Conservation (phyloP, 2,113 vertebrate species). For the Capreolus pygargus region DNA sequence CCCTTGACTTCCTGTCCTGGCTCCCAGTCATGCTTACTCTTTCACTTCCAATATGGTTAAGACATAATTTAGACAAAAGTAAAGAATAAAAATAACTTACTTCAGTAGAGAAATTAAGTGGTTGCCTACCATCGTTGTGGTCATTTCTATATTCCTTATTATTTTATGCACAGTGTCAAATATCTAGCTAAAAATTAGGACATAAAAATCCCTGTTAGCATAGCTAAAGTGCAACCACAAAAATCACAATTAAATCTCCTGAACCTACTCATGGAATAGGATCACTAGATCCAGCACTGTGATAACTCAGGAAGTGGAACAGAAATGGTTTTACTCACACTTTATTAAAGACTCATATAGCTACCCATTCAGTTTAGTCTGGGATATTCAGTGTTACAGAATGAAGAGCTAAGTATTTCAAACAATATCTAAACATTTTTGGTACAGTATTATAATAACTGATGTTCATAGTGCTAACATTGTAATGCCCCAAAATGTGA, state of each 20-base stretch:
- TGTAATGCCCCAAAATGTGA: neutral
- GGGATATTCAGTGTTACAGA: neutral
- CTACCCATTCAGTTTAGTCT: neutral
- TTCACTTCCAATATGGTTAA: neutral
- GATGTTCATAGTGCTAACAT: neutral
- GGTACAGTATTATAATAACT: neutral
- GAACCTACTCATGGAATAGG: neutral
- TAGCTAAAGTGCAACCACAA: neutral
- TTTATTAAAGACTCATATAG: neutral
- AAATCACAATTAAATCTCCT: neutral
- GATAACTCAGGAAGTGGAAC: neutral
- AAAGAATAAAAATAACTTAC: neutral
- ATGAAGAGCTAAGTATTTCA: neutral
- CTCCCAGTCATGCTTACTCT: neutral
- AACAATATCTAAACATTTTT: neutral
- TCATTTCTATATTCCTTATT: neutral
- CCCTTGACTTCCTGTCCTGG: neutral
- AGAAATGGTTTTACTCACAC: neutral
- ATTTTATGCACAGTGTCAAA: neutral
- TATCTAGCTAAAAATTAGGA: neutral
- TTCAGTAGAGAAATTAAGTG: neutral
- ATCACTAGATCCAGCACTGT: rapidly evolving
- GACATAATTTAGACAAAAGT: neutral
- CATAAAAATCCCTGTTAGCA: neutral
- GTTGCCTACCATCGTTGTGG: too few relatives aligned